Percentiles rank a stretch among this genome's conserved stretches.
These are phyloP conservation scores for Aphidius colemani DNA, from an alignment of 2,888 invertebrate genomes.

Conservation along the genomic window DNA sequence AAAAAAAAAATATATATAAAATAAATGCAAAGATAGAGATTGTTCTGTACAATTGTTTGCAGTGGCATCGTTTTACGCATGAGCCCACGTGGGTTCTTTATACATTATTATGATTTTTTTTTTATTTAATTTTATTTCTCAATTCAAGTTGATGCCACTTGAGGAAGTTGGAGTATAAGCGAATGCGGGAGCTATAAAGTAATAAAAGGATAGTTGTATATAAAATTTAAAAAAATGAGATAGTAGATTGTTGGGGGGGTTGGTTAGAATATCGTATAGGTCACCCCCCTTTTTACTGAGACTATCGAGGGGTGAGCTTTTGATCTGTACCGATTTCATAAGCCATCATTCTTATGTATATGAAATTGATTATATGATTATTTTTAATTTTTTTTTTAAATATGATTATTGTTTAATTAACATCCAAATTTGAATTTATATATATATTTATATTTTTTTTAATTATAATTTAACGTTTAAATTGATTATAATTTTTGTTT, in stretches of 20 bases:
- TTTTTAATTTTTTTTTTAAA: too few relatives aligned
- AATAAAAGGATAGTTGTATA: constrained; percentile 21
- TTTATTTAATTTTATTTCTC: constrained; percentile 45
- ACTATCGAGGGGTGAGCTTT: constrained; percentile 43
- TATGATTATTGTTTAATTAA: too few relatives aligned
- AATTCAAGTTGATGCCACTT: constrained; percentile 58
- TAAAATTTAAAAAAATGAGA: constrained; percentile 6
- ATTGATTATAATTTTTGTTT: too few relatives aligned
- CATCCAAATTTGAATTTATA: too few relatives aligned
- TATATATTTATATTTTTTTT: too few relatives aligned
- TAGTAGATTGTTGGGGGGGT: constrained; percentile 24
- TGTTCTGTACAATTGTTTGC: constrained; percentile 58
- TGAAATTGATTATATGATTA: too few relatives aligned
- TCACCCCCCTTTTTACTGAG: constrained; percentile 43
- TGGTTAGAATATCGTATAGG: constrained; percentile 34
- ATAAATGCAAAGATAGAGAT: constrained; percentile 23
- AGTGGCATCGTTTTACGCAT: constrained; percentile 61
- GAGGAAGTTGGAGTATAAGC: constrained; percentile 56
- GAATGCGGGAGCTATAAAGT: constrained; percentile 40
- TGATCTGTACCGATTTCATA: constrained; percentile 56
- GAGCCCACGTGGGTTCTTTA: constrained; percentile 56
- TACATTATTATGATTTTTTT: constrained; percentile 28
- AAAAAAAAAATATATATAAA: constrained; percentile 24
- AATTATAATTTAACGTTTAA: too few relatives aligned
- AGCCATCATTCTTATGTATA: constrained; percentile 24